Base-by-base conservation (phyloP, 2,888 invertebrate species). In the Molanna angustata region DNA sequence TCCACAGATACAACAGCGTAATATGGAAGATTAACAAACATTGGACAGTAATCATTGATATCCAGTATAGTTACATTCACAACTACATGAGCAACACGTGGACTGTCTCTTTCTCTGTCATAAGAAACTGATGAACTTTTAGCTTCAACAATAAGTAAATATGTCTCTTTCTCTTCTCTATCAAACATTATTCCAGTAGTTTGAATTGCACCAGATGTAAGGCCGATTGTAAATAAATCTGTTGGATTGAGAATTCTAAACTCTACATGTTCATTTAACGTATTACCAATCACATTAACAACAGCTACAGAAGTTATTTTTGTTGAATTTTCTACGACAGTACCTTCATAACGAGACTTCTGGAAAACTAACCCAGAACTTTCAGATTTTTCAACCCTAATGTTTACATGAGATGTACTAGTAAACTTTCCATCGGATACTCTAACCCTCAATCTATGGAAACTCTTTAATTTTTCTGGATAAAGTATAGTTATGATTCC, bases 21-120 rank as follows among this genome's bases (percentile, higher is more conserved):
- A 73, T 97, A 97, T 0, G 97, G 96, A 65, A 89, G 82, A 73
- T 90, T 90, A 50, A 94, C 87, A 75, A 96, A 97, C 79, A 89
- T 85, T 6, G 97, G 97, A 63, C 90, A 88, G 73, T 95, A 94
- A 75, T 98, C 98, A 73, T 98, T 98, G 54, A 92, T 84, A 74
- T 98, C 98, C 60, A 86, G 72, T 54, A 98, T 86, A 18, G 85
- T 80, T 16, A 96, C 85, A 68, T 89, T 85, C 11, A 96, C 88
- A 44, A 88, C 80, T 27, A 90, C 87, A 66, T 92, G 90, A 37
- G 95, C 92, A 54, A 90, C 83, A 53, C 90, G 70, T 1, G 83
- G 79, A 61, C 73, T 83, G 63, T 76, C 79, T 46, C 72, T 33
- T 52, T 56, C 56, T 20, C 54, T 40, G 16, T 56, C 54, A 42